These are phyloP conservation scores for Myotis davidii DNA, from an alignment of 2,113 vertebrate species.

Conservation along the genomic window DNA sequence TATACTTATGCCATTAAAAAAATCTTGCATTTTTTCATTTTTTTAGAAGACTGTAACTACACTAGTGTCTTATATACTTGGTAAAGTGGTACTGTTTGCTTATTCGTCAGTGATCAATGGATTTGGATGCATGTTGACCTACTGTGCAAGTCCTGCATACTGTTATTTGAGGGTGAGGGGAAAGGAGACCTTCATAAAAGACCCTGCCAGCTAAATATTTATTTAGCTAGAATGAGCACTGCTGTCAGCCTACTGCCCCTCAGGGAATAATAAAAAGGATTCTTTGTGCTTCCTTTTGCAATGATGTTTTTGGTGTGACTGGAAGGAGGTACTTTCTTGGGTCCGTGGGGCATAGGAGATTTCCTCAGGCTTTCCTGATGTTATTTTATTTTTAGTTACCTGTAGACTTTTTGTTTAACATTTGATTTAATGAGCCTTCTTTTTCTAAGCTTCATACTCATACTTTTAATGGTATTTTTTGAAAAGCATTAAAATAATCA, in stretches of 20 bases:
- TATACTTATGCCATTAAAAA: background rate
- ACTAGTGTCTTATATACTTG: background rate
- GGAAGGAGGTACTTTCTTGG: background rate
- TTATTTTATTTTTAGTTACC: background rate
- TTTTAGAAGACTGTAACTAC: constrained; percentile 3
- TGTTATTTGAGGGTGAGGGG: background rate
- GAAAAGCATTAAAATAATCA: background rate
- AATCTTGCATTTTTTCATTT: background rate
- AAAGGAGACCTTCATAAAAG: background rate
- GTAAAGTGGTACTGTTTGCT: background rate
- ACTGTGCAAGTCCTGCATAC: constrained; percentile 1
- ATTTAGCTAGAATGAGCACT: background rate
- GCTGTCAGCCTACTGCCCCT: background rate
- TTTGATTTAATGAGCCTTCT: background rate
- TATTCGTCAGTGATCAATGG: background rate
- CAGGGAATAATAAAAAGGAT: background rate
- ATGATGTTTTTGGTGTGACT: background rate
- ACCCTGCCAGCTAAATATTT: background rate
- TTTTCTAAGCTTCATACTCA: background rate
- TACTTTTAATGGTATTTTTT: background rate
- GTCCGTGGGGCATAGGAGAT: background rate
- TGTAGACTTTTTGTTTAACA: background rate
- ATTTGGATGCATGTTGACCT: background rate
- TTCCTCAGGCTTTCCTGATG: constrained; percentile 9
- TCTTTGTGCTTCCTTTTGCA: background rate